These are phyloP conservation scores for Drosophila tristis DNA, from an alignment of 1,140 invertebrate genomes.

Conservation along the genomic window DNA sequence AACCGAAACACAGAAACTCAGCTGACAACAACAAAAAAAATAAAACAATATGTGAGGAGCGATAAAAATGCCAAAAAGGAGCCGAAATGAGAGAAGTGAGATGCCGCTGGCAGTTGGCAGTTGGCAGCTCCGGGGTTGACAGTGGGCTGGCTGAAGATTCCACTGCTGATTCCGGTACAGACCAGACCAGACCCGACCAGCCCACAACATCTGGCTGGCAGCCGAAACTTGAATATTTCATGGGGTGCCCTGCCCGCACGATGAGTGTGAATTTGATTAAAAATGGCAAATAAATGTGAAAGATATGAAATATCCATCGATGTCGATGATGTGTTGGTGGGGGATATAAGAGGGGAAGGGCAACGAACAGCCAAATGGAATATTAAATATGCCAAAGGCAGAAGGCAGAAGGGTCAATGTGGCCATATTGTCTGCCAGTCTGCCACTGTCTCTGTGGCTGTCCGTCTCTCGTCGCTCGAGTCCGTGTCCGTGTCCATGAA, in stretches of 20 bases:
- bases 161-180: constrained; percentile 17
- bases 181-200: constrained; percentile 23
- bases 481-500: constrained; percentile 20
- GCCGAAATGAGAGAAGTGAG: constrained; percentile 32
- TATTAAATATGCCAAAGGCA: constrained; percentile 47
- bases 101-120: constrained; percentile 39
- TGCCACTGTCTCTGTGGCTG: not conserved
- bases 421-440: constrained; percentile 9
- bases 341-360: not conserved
- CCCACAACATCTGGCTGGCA: constrained; percentile 56
- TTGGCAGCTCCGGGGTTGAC: constrained; percentile 29
- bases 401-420: constrained; percentile 25
- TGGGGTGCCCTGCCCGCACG: constrained; percentile 32
- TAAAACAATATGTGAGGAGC: constrained; percentile 53
- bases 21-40: constrained; percentile 31
- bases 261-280: constrained; percentile 58
- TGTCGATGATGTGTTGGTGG: constrained; percentile 13
- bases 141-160: constrained; percentile 47
- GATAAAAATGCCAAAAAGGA: constrained; percentile 62
- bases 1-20: constrained; percentile 13
- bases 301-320: constrained; percentile 40
- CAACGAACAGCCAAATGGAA: constrained; percentile 37
- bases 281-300: constrained; percentile 53
- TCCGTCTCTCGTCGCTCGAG: not conserved
- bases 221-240: constrained; percentile 66